Conservation (phyloP, 2,888 invertebrate species). For the Drosophila quasianomalipes region DNA sequence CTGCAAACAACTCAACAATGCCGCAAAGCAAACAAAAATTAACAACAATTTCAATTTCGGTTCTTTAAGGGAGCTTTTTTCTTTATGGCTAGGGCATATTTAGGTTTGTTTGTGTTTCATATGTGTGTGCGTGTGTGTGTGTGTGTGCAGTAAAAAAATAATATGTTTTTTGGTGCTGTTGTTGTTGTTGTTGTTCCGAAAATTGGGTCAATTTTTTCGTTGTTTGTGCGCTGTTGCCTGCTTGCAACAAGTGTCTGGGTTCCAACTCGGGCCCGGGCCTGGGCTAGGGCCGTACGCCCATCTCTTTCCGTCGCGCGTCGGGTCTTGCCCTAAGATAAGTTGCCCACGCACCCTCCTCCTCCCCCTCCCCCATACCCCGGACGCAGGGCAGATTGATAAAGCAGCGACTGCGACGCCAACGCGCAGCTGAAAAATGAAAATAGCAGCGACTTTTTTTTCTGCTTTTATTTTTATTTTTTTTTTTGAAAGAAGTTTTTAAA, state of each 20-base stretch:
- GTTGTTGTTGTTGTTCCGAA: constrained; percentile 29
- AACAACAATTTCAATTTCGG: constrained; percentile 76
- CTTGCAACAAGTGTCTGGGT: constrained; percentile 77
- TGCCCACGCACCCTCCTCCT: constrained; percentile 27
- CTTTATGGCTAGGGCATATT: constrained; percentile 67
- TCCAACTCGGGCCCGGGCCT: constrained; percentile 23
- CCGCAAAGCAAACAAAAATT: constrained; percentile 74
- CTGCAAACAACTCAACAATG: constrained; percentile 74
- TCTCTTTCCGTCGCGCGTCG: constrained; percentile 62
- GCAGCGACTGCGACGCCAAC: constrained; percentile 52
- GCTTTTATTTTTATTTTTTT: background rate
- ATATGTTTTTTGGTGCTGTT: constrained; percentile 44
- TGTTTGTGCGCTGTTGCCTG: constrained; percentile 50
- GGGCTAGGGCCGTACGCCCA: constrained; percentile 47
- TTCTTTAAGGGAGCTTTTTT: constrained; percentile 71
- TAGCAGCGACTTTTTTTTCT: constrained; percentile 31
- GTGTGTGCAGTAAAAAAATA: constrained; percentile 54
- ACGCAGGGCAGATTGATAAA: constrained; percentile 60
- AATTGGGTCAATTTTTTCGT: constrained; percentile 62
- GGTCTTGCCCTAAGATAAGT: constrained; percentile 78
- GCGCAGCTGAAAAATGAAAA: constrained; percentile 69
- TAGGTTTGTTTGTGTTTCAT: constrained; percentile 67
- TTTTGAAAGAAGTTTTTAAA: constrained; percentile 64
- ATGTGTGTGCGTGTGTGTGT: constrained; percentile 14
- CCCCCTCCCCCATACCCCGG: background rate